Percentiles rank a stretch among this genome's conserved stretches.
phyloP scores from a whole-genome alignment of 1,140 invertebrate species.

The Kradibia gibbosae region DNA sequence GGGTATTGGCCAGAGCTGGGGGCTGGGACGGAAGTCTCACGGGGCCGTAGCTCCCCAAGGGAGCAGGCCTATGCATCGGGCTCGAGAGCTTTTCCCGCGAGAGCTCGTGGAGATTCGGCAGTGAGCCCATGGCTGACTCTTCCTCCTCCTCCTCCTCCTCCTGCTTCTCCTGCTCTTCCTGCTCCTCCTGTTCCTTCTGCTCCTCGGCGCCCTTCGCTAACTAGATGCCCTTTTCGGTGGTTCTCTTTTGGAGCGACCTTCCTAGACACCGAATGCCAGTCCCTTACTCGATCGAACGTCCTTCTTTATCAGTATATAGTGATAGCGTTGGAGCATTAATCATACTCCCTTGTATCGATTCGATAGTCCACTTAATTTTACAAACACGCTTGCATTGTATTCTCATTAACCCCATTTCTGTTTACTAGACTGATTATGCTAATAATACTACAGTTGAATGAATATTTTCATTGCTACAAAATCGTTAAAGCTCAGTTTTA shows the following conservation, averaged over 20 bases:
- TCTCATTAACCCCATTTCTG: too few relatives aligned
- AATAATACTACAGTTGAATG: too few relatives aligned
- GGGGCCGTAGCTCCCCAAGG: slow-evolving; percentile 59
- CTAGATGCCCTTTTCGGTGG: background rate
- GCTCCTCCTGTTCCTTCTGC: background rate
- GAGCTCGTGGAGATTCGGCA: slow-evolving; percentile 78
- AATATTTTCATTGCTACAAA: too few relatives aligned
- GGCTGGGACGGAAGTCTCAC: slow-evolving; percentile 59
- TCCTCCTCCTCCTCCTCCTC: background rate
- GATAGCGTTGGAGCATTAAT: too few relatives aligned
- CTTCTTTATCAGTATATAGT: too few relatives aligned
- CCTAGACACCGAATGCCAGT: background rate
- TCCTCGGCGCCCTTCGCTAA: background rate
- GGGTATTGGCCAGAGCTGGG: slow-evolving; percentile 60
- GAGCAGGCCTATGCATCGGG: slow-evolving; percentile 61
- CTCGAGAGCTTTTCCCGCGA: slow-evolving; percentile 67
- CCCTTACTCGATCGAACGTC: too few relatives aligned
- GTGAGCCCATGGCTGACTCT: slow-evolving; percentile 73
- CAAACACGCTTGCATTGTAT: too few relatives aligned
- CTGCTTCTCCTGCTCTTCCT: background rate
- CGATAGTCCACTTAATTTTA: too few relatives aligned
- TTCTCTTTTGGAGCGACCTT: background rate
- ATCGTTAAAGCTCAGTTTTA: too few relatives aligned
- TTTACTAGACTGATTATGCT: too few relatives aligned
- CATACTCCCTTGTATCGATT: too few relatives aligned